These are phyloP conservation scores for Mythimna ferrago DNA, from an alignment of 2,888 invertebrate species.

Conservation along the genomic window DNA sequence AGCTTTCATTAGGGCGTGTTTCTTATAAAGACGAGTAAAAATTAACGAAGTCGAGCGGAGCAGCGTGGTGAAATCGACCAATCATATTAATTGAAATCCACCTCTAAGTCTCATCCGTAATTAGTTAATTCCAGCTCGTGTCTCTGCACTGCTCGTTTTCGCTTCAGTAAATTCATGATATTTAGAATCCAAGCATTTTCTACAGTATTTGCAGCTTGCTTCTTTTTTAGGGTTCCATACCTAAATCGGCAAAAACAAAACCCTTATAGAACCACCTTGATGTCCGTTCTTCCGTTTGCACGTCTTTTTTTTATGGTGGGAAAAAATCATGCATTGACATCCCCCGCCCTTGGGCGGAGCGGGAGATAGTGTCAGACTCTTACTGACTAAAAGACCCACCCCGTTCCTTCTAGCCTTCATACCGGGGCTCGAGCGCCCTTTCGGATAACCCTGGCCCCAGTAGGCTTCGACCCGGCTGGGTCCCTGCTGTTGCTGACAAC, in stretches of 20 bases:
- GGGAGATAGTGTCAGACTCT: no score
- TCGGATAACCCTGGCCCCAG: no score
- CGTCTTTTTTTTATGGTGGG: no score
- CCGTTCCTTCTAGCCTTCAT: no score
- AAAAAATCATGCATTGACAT: no score
- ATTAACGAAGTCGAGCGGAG: not conserved
- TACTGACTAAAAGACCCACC: no score
- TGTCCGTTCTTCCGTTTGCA: not conserved
- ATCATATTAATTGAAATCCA: not conserved
- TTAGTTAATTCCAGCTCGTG: not conserved
- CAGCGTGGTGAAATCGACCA: not conserved
- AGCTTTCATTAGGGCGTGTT: conserved; percentile 18
- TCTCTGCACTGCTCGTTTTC: not conserved
- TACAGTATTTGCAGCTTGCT: not conserved
- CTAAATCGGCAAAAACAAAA: not conserved
- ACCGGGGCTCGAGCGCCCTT: no score
- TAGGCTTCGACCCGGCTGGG: no score
- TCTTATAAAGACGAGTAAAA: not conserved
- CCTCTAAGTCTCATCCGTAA: not conserved
- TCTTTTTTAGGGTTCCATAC: not conserved
- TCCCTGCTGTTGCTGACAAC: no score
- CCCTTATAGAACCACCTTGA: not conserved
- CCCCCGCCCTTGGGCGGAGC: no score
- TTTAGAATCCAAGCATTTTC: not conserved
- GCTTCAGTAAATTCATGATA: not conserved